A percentile compares a stretch with the other conserved stretches of the same genome.
Evolutionary conservation across 1,140 invertebrate species (phyloP).

Genomic region (Tribolium castaneum): DNA sequence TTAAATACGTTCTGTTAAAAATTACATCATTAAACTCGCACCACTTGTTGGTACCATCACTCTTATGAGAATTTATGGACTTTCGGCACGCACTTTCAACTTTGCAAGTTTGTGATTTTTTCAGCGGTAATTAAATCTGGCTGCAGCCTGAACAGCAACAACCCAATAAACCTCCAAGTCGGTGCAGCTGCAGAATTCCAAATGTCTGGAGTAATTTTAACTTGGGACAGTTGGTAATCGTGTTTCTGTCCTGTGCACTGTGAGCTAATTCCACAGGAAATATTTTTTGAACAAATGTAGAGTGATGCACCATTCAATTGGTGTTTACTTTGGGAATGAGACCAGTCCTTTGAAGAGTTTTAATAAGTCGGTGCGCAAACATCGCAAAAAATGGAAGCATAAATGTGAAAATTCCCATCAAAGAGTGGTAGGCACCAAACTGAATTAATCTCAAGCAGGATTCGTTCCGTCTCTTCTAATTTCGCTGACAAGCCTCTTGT

Average conservation of each 20-base stretch:
- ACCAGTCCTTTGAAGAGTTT: slow-evolving; percentile 8
- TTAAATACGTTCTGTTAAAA: neutral
- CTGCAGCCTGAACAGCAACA: neutral
- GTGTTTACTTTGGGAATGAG: neutral
- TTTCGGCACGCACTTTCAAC: neutral
- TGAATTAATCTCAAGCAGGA: slow-evolving; percentile 17
- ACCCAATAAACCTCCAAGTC: neutral
- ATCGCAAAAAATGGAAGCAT: neutral
- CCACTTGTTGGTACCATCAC: neutral
- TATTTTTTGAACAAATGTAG: too few species aligned
- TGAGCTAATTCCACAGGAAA: too few species aligned
- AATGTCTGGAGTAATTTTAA: neutral
- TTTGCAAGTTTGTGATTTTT: neutral
- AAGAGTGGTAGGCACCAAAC: neutral
- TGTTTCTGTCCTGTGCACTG: neutral
- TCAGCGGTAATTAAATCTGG: neutral
- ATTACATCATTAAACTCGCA: neutral
- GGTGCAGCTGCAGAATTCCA: neutral
- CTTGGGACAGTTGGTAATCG: neutral
- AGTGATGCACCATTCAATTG: neutral
- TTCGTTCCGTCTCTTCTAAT: slow-evolving; percentile 16
- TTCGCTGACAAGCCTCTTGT: slow-evolving; percentile 27
- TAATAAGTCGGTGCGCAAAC: slow-evolving; percentile 23
- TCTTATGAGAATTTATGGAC: neutral
- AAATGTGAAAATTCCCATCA: neutral